A percentile compares a stretch with the other conserved stretches of the same genome.
phyloP scores from a whole-genome alignment of 2,888 invertebrate species.

The Ormia ochracea region DNA sequence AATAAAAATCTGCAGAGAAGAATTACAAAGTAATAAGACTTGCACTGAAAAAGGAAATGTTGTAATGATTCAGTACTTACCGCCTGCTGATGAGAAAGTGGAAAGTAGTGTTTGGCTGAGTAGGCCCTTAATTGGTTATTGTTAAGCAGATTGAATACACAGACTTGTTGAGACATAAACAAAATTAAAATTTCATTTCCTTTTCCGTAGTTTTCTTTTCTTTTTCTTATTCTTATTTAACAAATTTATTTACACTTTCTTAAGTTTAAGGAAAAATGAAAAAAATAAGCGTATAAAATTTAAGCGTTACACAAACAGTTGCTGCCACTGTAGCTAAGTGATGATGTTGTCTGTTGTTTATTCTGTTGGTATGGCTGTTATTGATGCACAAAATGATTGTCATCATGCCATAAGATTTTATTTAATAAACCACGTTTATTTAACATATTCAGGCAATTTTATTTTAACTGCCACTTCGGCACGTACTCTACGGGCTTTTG shows the following conservation, averaged over 20 bases:
- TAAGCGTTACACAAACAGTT: neutral
- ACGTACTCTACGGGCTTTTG: constrained; percentile 51
- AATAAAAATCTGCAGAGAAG: neutral
- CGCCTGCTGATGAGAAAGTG: constrained; percentile 7
- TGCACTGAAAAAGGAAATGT: neutral
- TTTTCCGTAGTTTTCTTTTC: neutral
- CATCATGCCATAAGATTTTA: constrained; percentile 14
- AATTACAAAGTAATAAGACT: neutral
- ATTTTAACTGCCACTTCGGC: constrained; percentile 49
- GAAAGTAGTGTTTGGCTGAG: neutral
- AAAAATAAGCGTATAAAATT: neutral
- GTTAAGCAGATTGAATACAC: neutral
- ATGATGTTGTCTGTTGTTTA: neutral
- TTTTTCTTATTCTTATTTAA: neutral
- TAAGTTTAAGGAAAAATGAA: neutral
- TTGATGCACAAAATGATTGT: neutral
- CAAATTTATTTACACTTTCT: neutral
- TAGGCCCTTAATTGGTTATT: neutral
- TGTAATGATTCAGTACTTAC: constrained; percentile 1
- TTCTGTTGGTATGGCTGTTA: neutral
- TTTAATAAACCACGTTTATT: constrained; percentile 44
- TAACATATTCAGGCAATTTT: constrained; percentile 36
- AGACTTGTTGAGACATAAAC: constrained; percentile 28
- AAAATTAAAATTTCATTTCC: neutral
- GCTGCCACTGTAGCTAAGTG: neutral